Base-by-base conservation (phyloP, 2,888 invertebrate genomes). In the Octonoba sinensis region DNA sequence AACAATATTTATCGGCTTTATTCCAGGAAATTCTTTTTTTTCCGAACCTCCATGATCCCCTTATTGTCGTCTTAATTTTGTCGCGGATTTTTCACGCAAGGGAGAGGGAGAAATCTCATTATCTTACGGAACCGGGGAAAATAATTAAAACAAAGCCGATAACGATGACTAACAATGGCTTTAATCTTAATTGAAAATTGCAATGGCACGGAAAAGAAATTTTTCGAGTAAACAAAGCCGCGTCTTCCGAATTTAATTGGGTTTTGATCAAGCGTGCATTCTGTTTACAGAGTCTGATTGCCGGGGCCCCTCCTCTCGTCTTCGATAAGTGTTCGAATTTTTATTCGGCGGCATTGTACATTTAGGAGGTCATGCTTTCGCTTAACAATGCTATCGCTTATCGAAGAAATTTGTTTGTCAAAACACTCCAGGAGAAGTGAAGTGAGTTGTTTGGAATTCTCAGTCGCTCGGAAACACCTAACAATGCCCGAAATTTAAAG, bases 71-170 rank as follows among this genome's bases (percentile, higher is more conserved):
- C 79, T 81, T 74, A 81, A 81, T 81, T 81, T 79, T 78, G 66
- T 78, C 78, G 78, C 73, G 79, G 56, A 64, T 78, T 78, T 72
- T 72, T 71, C 78, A 77, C 76, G 76, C 76, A n/a, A 16, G 74
- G 62, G 49, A 47, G 59, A 22, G 46, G 49, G 66, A 64, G 27
- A 81, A 81, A 81, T 81, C 79, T 81, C 79, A 81, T 81, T 81
- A 81, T 81, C 66, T 69, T 73, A 69, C 76, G 70, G 76, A 77
- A 70, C 70, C 59, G 67, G 54, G 73, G 79, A 81, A 81, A 81
- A 81, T 81, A 81, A 81, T 81, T 81, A 81, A 81, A 81, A 81
- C 79, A 81, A 81, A 81, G 79, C 79, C 79, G 79, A 81, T 81
- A 81, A 81, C 67, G 79, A 81, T 81, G 79, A 81, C 79, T 81